Evolutionary conservation across 2,113 vertebrate species (phyloP).

Genomic region (Tenebrosternarchus preto): DNA sequence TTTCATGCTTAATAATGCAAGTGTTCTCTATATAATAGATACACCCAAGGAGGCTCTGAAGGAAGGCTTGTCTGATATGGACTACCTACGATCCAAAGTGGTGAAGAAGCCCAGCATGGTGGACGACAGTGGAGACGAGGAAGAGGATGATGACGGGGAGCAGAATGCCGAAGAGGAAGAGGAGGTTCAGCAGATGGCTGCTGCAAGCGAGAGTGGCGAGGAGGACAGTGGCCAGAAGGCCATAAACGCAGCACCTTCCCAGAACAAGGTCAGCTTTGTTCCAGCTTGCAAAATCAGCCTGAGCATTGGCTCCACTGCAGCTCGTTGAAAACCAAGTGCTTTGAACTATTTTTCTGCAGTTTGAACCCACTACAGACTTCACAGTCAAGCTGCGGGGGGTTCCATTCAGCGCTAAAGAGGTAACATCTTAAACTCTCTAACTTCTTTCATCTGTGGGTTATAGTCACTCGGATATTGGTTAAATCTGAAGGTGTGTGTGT

Average conservation of each 20-base stretch:
- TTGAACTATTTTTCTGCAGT: slow-evolving; percentile 50
- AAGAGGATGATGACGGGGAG: slow-evolving; percentile 27
- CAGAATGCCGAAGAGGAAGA: slow-evolving; percentile 25
- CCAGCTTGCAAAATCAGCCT: background rate
- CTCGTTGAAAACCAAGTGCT: background rate
- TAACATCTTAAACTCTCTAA: slow-evolving; percentile 46
- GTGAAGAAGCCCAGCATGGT: slow-evolving; percentile 63
- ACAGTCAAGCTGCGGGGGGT: slow-evolving; percentile 87
- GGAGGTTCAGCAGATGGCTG: slow-evolving; percentile 50
- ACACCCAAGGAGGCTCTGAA: slow-evolving; percentile 68
- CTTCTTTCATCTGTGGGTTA: background rate
- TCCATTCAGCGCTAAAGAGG: slow-evolving; percentile 86
- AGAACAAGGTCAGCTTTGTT: slow-evolving; percentile 30
- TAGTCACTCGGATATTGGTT: no score
- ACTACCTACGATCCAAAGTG: slow-evolving; percentile 91
- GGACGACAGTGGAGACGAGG: slow-evolving; percentile 48
- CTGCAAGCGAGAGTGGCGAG: slow-evolving; percentile 38
- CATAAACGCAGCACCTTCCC: slow-evolving; percentile 15
- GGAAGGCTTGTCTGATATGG: slow-evolving; percentile 87
- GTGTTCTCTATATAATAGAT: slow-evolving; percentile 51
- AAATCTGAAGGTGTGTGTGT: no score
- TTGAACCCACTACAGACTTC: slow-evolving; percentile 73
- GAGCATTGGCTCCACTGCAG: background rate
- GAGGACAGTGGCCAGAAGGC: slow-evolving; percentile 48
- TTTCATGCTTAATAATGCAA: background rate